Percentiles rank a stretch among this genome's conserved stretches.
phyloP scores from a whole-genome alignment of 2,113 vertebrate species.

The Columba janthina region DNA sequence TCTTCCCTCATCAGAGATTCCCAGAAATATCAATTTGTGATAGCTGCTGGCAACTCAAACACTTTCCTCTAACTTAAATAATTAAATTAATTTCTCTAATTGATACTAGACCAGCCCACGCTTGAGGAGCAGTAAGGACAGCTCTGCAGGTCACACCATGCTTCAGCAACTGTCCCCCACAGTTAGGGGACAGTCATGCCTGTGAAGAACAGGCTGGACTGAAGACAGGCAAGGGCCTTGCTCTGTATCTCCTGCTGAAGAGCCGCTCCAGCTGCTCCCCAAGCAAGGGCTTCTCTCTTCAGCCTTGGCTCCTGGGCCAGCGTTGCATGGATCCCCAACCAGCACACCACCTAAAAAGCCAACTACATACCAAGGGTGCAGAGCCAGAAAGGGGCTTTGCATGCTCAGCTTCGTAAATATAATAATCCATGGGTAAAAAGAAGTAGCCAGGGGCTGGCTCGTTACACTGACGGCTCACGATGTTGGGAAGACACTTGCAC shows the following conservation, averaged over 20 bases:
- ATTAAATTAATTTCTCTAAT: not conserved
- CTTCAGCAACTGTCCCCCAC: not conserved
- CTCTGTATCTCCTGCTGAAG: not conserved
- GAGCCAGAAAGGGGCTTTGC: conserved; percentile 67
- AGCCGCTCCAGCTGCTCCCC: rapidly evolving
- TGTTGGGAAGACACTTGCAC: conserved; percentile 82
- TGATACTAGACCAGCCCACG: not conserved
- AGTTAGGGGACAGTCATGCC: not conserved
- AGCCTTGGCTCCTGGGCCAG: not conserved
- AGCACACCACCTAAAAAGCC: not conserved
- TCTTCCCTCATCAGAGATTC: not conserved
- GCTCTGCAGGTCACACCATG: not conserved
- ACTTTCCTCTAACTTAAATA: not conserved
- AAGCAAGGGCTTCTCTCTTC: not conserved
- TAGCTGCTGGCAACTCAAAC: not conserved
- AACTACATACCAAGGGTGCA: conserved; percentile 71
- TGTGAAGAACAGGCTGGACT: not conserved
- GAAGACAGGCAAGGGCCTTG: not conserved
- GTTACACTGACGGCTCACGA: conserved; percentile 77
- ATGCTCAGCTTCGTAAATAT: conserved; percentile 87
- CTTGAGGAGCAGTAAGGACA: not conserved
- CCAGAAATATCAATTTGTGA: not conserved
- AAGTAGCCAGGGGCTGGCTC: conserved; percentile 82
- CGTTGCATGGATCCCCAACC: rapidly evolving
- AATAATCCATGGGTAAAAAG: conserved; percentile 84